Percentiles rank a stretch among this genome's conserved stretches.
These are phyloP conservation scores for Adelges cooleyi DNA, from an alignment of 1,140 invertebrate species.

Conservation along the genomic window DNA sequence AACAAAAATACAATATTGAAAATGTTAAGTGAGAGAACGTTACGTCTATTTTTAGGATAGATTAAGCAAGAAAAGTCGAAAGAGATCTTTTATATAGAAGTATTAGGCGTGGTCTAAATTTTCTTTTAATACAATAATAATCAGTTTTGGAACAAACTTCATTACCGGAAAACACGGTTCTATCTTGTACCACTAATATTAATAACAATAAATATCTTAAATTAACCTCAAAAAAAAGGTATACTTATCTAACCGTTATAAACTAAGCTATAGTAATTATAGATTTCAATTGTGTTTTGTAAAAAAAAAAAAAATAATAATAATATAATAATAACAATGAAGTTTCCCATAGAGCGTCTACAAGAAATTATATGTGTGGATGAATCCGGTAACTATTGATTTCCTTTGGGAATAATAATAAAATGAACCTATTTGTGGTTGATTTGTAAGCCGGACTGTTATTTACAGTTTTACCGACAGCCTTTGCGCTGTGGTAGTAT, in stretches of 20 bases:
- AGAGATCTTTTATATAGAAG: conserved; percentile 17
- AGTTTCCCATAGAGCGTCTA: background rate
- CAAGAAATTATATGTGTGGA: background rate
- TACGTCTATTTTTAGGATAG: background rate
- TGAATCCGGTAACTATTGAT: conserved; percentile 26
- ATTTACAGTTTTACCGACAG: conserved; percentile 4
- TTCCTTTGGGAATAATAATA: conserved; percentile 22
- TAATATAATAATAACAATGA: conserved; percentile 19
- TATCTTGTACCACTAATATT: background rate
- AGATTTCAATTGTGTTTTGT: background rate
- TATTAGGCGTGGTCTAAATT: conserved; percentile 14
- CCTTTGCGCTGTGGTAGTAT: background rate
- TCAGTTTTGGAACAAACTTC: background rate
- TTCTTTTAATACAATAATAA: conserved; percentile 6
- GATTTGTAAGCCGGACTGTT: background rate
- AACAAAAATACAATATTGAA: too few species aligned
- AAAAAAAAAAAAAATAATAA: background rate
- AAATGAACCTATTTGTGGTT: background rate
- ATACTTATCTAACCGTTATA: background rate
- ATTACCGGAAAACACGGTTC: background rate
- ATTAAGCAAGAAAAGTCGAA: conserved; percentile 1
- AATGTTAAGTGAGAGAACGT: background rate
- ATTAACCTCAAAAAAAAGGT: conserved; percentile 16
- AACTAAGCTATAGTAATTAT: background rate
- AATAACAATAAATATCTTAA: conserved; percentile 24